Evolutionary conservation across 2,797 vertebrate species (phyloP).

Genomic region (Amblyopsis hoosieri): DNA sequence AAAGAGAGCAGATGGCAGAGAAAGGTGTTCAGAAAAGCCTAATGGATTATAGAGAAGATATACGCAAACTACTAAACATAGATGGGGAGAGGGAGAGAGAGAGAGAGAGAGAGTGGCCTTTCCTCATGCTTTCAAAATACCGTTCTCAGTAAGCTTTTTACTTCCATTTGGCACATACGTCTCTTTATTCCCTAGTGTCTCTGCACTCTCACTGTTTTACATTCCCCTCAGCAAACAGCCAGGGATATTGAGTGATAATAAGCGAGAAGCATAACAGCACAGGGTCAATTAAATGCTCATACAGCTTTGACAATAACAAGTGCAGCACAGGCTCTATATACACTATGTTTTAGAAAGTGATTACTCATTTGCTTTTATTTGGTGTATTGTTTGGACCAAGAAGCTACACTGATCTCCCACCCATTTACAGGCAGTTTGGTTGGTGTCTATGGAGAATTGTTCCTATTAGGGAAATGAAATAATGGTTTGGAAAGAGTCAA

Average conservation of each 20-base stretch:
- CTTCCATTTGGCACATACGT: conserved; percentile 1
- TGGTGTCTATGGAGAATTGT: background rate
- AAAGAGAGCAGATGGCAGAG: background rate
- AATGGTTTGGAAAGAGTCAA: conserved; percentile 1
- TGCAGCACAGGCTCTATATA: background rate
- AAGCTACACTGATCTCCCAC: background rate
- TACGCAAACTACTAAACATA: background rate
- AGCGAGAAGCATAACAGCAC: background rate
- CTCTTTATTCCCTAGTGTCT: background rate
- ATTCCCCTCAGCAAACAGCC: background rate
- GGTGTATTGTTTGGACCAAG: background rate
- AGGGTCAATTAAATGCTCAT: background rate
- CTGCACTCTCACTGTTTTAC: background rate
- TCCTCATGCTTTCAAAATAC: background rate
- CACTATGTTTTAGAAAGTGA: background rate
- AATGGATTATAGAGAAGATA: background rate
- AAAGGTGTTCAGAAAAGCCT: background rate
- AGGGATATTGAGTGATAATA: background rate
- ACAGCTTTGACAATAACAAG: background rate
- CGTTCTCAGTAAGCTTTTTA: background rate
- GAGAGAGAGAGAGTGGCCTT: background rate
- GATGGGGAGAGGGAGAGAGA: background rate
- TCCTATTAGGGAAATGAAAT: background rate
- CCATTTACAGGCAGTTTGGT: background rate
- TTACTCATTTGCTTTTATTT: background rate